Base-by-base conservation (phyloP, 2,797 vertebrate species). In the Thalassophryne amazonica region DNA sequence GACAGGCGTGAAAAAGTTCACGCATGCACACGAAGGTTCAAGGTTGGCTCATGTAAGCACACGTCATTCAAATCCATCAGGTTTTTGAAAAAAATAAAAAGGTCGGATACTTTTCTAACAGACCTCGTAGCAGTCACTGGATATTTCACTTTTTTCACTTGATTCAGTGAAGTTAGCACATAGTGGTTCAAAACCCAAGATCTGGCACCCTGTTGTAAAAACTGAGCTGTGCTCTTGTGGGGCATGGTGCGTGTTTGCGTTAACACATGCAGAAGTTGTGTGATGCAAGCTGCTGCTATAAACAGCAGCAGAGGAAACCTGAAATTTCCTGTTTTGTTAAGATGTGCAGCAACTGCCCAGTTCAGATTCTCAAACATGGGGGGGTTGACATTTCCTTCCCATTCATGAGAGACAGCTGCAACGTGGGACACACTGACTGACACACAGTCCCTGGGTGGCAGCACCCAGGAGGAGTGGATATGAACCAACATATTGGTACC, bases 271-370 rank as follows among this genome's bases (percentile, higher is more conserved):
- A 86, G 81, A 89, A 87, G 81, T 84, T 53, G 55, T 84, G 80
- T 84, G 80, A 87, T 86, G 85, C 80, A 88, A 90, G 59, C 69
- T 71, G 78, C 78, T 66, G 73, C 83, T 88, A 86, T 83, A 90
- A 88, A n/a, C n/a, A n/a, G 81, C 82, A 82, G 83, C 80, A 88
- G 76, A 91, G 90, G 91, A 92, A 91, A 88, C 83, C 69, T 88
- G 87, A 92, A 89, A 91, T 92, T 91, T 92, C 91, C 91, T 92
- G 91, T 91, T 92, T 90, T 90, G 85, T 76, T 87, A 39, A 85
- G 83, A 88, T 89, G 79, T 87, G 86, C 78, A 78, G 85, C 81
- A 90, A 89, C 87, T 91, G 90, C 80, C 85, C 88, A 87, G 82
- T 84, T 86, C 69, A 78, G 76, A 61, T 78, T 81, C 73, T 88